Conservation (phyloP, 1,140 invertebrate genomes). For the Aphelenchoides avenae region DNA sequence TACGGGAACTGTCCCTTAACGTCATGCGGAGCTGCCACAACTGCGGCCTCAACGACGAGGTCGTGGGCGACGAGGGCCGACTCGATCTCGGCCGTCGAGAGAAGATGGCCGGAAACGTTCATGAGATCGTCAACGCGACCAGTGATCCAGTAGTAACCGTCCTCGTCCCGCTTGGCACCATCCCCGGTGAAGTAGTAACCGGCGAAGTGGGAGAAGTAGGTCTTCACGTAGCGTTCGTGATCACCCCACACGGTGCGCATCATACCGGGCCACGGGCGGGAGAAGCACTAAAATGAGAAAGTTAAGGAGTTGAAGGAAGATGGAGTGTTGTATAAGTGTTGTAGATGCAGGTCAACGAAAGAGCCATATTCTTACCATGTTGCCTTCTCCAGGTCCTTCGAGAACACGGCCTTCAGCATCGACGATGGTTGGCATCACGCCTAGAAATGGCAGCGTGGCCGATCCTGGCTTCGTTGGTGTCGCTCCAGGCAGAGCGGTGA, state of each 20-base stretch:
- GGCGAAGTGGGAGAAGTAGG: conserved; percentile 89
- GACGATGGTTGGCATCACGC: conserved; percentile 79
- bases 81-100: conserved; percentile 90
- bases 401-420: conserved; percentile 82
- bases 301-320: conserved; percentile 80
- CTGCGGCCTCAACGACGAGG: conserved; percentile 83
- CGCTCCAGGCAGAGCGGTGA: conserved; percentile 88
- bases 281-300: conserved; percentile 41
- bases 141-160: conserved; percentile 94
- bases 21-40: conserved; percentile 83
- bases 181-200: conserved; percentile 96
- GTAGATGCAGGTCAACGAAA: conserved; percentile 68
- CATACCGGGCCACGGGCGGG: conserved; percentile 85
- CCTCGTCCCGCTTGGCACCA: conserved; percentile 80
- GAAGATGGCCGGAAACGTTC: conserved; percentile 92
- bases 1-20: conserved; percentile 94
- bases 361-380: conserved; percentile 63
- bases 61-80: conserved; percentile 78
- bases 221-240: conserved; percentile 84
- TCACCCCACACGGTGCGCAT: conserved; percentile 88
- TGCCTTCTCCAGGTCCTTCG: conserved; percentile 67
- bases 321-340: conserved; percentile 88
- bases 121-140: conserved; percentile 95
- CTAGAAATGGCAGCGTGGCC: conserved; percentile 92
- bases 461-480: conserved; percentile 91